Evolutionary conservation across 2,888 invertebrate genomes (phyloP), one percentile per base, ranked within the genome.

Genomic region (Mellilla xanthometata): DNA sequence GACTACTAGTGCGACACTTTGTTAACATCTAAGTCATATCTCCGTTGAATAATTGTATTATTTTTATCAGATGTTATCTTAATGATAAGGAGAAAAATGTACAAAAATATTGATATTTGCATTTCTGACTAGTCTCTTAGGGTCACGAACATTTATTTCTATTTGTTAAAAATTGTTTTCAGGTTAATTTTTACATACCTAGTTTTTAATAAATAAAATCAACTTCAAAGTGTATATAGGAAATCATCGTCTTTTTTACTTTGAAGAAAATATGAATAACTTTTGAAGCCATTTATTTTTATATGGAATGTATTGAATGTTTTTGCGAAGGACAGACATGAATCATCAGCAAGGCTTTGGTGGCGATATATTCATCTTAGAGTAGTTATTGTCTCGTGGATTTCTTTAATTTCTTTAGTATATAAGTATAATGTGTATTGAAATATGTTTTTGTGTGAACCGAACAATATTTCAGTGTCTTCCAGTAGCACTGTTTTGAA

Each of bases 41-140:
- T 70, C 73, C 77, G 81, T 84, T 86, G 76, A 75, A 72, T 70
- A 73, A 65, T 68, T 82, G 75, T 81, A 79, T 81, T 81, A 76
- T 80, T 79, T 81, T 80, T 85, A 86, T 79, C 82, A 73, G 81
- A 79, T 85, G 87, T 88, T 89, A 88, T 80, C 74, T 76, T 88
- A 88, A 79, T 88, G 69, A 70, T 88, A 88, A 82, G 87, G 72
- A 71, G 19, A 80, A 81, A 81, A 79, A 66, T 88, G 88, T 89
- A 88, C 87, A 87, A 87, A 85, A 78, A 72, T 75, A 80, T 73
- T 58, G 80, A 75, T 76, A 78, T 75, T 76, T 85, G 86, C 86
- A 87, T 89, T 89, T 88, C 83, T 80, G 70, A 81, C 87, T 88
- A 89, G 89, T 89, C 87, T 77, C 66, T 74, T 86, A 84, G 85